Percentiles rank a stretch among this genome's conserved stretches.
phyloP scores from a whole-genome alignment of 2,888 invertebrate genomes.

The Heliconius sara region DNA sequence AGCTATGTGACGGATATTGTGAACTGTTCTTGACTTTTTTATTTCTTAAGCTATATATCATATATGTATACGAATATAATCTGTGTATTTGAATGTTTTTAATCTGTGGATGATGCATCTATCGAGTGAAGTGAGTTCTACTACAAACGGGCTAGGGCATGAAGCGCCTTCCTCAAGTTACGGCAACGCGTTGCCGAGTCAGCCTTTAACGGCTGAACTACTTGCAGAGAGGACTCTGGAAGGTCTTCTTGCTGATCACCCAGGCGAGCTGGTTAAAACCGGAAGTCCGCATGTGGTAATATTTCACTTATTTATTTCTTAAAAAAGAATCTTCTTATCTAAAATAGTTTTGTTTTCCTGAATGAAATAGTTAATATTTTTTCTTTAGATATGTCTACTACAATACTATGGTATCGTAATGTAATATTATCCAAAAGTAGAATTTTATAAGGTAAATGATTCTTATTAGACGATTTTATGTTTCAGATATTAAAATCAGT shows the following conservation, averaged over 20 bases:
- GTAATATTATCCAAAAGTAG: not conserved
- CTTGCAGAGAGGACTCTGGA: slow-evolving; percentile 93
- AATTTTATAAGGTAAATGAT: not conserved
- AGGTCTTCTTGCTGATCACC: slow-evolving; percentile 94
- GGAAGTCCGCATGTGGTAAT: slow-evolving; percentile 96
- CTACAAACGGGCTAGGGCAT: slow-evolving; percentile 83
- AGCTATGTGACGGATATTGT: slow-evolving; percentile 73
- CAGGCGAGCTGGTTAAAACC: slow-evolving; percentile 95
- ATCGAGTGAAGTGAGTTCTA: slow-evolving; percentile 90
- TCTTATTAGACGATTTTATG: too few species aligned
- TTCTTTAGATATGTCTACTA: not conserved
- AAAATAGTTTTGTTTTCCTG: not conserved
- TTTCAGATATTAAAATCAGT: not conserved
- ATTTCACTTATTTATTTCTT: slow-evolving; percentile 41
- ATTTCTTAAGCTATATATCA: slow-evolving; percentile 42
- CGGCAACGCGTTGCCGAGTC: slow-evolving; percentile 74
- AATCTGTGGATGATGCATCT: slow-evolving; percentile 86
- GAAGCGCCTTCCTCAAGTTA: slow-evolving; percentile 80
- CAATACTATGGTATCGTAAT: too few species aligned
- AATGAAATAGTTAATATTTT: not conserved
- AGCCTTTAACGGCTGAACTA: slow-evolving; percentile 90
- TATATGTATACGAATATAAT: slow-evolving; percentile 46
- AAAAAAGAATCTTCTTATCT: not conserved
- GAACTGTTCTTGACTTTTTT: slow-evolving; percentile 52
- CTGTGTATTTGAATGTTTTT: slow-evolving; percentile 28